Evolutionary conservation across 1,140 invertebrate genomes (phyloP), one percentile per base, ranked within the genome.

Genomic region (Dreissena rostriformis): DNA sequence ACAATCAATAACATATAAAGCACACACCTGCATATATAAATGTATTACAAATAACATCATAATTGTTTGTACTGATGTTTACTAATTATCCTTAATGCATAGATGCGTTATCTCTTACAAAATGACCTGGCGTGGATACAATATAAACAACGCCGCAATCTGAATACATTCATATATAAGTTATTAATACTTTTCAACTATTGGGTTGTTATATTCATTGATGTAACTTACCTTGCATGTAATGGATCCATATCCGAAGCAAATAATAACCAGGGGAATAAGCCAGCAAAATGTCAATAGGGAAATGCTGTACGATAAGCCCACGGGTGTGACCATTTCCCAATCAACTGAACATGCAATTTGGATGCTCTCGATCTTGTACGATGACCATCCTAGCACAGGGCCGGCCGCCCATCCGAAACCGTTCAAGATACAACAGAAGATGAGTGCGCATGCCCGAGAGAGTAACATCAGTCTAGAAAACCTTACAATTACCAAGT

Each of bases 301-400:
- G 24, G 39, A 29, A 10, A 78, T 68, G 15, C 51, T 68, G 28
- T 78, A 78, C 5, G 75, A 78, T 17, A 78, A 26, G 1, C 49
- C 51, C 1, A 52, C 8, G 17, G 11, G 28, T 39, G 53, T 65
- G 8, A 67, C 53, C 1, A 68, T 39, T 28, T 78, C 75, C 75
- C 75, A 78, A 19, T 49, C 68, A 19, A 78, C 75, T 26, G 51
- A 78, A 55, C 75, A 78, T 15, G 75, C 75, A 53, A 78, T 78
- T 22, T 66, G 51, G 53, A 68, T 49, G 24, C 53, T 66, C 49
- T 78, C 75, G 39, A 67, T 66, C 28, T 78, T 68, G 26, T 78
- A 78, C 11, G 24, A 26, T 6, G 75, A 78, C 75, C 75, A 78
- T 17, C 75, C 75, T n/a, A 78, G 75, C 65, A 78, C 53, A 19